Conservation (phyloP, 2,888 invertebrate genomes). For the Neoascia interrupta region DNA sequence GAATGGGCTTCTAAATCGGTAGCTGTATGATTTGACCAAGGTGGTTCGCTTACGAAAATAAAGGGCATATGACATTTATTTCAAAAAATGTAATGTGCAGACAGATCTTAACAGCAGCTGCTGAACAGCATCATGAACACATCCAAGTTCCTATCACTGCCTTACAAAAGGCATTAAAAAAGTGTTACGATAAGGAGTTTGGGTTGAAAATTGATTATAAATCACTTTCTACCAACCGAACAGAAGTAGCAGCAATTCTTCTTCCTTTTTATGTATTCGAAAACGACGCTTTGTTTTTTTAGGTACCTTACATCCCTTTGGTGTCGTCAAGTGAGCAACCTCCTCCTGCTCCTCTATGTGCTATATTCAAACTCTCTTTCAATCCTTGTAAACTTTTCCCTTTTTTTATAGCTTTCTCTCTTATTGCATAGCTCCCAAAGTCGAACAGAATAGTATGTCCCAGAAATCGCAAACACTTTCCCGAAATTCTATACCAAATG, state of each 20-base stretch:
- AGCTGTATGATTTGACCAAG: no score
- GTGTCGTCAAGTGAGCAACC: no score
- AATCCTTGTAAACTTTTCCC: conserved; percentile 25
- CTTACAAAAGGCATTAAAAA: no score
- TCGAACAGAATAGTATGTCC: neutral
- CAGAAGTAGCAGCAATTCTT: no score
- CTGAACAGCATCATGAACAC: no score
- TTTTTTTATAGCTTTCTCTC: conserved; percentile 30
- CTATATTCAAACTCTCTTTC: neutral
- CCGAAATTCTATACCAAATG: neutral
- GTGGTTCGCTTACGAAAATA: neutral
- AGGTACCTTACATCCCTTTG: no score
- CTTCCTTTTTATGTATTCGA: no score
- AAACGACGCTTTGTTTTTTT: no score
- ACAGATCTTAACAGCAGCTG: neutral
- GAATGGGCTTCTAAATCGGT: no score
- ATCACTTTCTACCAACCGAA: conserved; percentile 55
- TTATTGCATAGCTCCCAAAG: conserved; percentile 16
- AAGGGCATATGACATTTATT: neutral
- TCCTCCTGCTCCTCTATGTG: no score
- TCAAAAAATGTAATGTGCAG: neutral
- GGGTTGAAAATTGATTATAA: conserved; percentile 41
- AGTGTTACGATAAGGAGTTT: conserved; percentile 32
- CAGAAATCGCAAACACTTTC: neutral
- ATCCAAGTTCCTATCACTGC: neutral